phyloP scores from a whole-genome alignment of 2,888 invertebrate genomes.

The Drosophila neoperkinsi region DNA sequence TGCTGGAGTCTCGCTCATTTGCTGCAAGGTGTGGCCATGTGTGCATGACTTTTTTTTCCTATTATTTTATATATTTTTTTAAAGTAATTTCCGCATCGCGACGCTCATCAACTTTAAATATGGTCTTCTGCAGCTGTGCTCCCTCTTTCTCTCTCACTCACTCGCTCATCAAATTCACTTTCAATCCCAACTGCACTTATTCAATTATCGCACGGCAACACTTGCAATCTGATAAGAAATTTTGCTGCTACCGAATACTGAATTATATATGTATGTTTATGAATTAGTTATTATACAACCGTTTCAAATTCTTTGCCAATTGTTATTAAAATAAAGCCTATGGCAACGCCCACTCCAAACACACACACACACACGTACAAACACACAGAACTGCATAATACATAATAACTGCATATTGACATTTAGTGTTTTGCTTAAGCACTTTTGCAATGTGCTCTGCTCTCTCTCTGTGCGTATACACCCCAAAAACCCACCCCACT shows the following conservation, averaged over 20 bases:
- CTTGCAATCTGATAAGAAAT: conserved; percentile 42
- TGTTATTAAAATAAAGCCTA: conserved; percentile 28
- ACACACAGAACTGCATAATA: conserved; percentile 15
- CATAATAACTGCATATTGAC: conserved; percentile 45
- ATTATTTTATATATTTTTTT: conserved; percentile 8
- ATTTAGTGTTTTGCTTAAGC: conserved; percentile 25
- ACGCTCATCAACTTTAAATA: conserved; percentile 17
- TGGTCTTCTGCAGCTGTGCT: neutral
- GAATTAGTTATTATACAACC: conserved; percentile 4
- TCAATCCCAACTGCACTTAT: conserved; percentile 32
- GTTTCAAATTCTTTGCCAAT: neutral
- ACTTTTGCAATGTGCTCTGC: conserved; percentile 20
- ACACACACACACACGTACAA: neutral
- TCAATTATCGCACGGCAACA: conserved; percentile 11
- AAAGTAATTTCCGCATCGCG: conserved; percentile 45
- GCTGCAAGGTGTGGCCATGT: conserved; percentile 56
- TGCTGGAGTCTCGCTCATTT: conserved; percentile 20
- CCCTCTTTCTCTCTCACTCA: neutral
- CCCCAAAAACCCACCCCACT: conserved; percentile 3
- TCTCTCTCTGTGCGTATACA: conserved; percentile 28
- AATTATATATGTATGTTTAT: neutral
- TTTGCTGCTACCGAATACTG: conserved; percentile 1
- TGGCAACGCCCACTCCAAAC: conserved; percentile 43
- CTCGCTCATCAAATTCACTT: conserved; percentile 40
- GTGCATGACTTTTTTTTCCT: conserved; percentile 31